Evolutionary conservation across 1,140 invertebrate species (phyloP).

Genomic region (Dendroctonus ponderosae): DNA sequence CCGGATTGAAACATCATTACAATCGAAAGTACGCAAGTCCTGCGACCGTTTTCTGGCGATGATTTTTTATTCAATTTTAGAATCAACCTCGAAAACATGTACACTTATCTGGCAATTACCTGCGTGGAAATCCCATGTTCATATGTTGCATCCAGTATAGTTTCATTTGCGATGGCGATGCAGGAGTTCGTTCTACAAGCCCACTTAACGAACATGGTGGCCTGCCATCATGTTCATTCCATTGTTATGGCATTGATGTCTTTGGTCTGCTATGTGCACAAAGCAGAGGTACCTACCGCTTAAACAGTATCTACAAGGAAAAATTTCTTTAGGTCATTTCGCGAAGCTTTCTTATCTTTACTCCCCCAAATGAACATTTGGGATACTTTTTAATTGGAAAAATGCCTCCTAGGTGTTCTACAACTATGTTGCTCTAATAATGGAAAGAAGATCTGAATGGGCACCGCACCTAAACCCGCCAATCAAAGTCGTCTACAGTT

Average conservation of each 20-base stretch:
- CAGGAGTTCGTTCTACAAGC: slow-evolving; percentile 54
- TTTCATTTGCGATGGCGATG: slow-evolving; percentile 58
- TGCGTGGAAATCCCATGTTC: slow-evolving; percentile 60
- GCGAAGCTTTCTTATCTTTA: too few species aligned
- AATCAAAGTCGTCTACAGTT: slow-evolving; percentile 54
- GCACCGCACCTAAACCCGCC: slow-evolving; percentile 64
- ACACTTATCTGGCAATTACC: slow-evolving; percentile 56
- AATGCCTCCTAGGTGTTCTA: slow-evolving; percentile 47
- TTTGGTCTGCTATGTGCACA: slow-evolving; percentile 60
- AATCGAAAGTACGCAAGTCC: slow-evolving; percentile 5
- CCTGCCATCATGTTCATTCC: slow-evolving; percentile 56
- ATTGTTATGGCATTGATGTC: slow-evolving; percentile 58
- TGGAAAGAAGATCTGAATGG: slow-evolving; percentile 56
- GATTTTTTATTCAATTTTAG: slow-evolving; percentile 11
- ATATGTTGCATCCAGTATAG: slow-evolving; percentile 56
- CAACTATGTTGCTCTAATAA: slow-evolving; percentile 53
- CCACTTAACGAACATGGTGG: slow-evolving; percentile 41
- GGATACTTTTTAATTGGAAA: slow-evolving; percentile 2
- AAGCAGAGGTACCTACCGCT: slow-evolving; percentile 57
- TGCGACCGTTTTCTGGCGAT: neutral
- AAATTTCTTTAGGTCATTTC: too few species aligned
- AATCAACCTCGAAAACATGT: slow-evolving; percentile 55
- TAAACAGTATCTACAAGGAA: too few species aligned
- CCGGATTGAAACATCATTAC: slow-evolving; percentile 16
- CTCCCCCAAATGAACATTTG: neutral